Evolutionary conservation across 1,140 invertebrate species (phyloP).

Genomic region (Drosophila subpulchrella): DNA sequence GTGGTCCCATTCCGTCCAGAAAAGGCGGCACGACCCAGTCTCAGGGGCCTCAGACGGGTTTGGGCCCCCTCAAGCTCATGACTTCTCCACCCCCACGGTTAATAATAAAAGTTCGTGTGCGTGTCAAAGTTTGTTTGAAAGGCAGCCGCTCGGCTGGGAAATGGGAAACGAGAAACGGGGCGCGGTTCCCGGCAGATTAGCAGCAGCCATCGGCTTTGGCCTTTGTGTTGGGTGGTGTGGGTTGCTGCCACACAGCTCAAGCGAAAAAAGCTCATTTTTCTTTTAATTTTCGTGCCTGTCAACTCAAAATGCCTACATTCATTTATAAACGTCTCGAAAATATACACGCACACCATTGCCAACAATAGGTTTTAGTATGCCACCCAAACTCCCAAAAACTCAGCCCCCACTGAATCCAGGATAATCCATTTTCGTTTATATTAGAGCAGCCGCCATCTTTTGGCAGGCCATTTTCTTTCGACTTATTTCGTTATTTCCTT

Average conservation of each 20-base stretch:
- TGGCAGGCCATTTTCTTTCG: constrained; percentile 48
- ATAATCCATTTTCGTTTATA: constrained; percentile 81
- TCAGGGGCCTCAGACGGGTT: constrained; percentile 27
- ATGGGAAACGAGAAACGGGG: constrained; percentile 59
- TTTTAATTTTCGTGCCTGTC: constrained; percentile 84
- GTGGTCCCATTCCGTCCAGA: constrained; percentile 37
- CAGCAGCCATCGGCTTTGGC: constrained; percentile 48
- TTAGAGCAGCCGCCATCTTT: constrained; percentile 63
- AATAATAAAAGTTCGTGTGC: constrained; percentile 82
- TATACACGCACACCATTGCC: constrained; percentile 32
- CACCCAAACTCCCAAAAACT: background rate
- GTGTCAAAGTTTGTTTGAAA: constrained; percentile 83
- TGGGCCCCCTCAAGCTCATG: constrained; percentile 18
- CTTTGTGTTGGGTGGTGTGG: constrained; percentile 34
- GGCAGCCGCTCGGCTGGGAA: constrained; percentile 65
- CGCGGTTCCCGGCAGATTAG: constrained; percentile 72
- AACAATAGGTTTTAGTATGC: constrained; percentile 28
- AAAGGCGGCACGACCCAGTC: constrained; percentile 44
- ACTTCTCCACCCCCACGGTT: constrained; percentile 25
- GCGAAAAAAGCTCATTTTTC: constrained; percentile 80
- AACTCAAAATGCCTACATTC: constrained; percentile 83
- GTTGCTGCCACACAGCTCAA: constrained; percentile 23
- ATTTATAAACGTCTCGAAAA: constrained; percentile 81
- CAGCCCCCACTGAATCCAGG: constrained; percentile 35
- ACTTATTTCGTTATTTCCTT: constrained; percentile 9